phyloP scores from a whole-genome alignment of 2,113 vertebrate species.

The Sylvilagus bachmani region DNA sequence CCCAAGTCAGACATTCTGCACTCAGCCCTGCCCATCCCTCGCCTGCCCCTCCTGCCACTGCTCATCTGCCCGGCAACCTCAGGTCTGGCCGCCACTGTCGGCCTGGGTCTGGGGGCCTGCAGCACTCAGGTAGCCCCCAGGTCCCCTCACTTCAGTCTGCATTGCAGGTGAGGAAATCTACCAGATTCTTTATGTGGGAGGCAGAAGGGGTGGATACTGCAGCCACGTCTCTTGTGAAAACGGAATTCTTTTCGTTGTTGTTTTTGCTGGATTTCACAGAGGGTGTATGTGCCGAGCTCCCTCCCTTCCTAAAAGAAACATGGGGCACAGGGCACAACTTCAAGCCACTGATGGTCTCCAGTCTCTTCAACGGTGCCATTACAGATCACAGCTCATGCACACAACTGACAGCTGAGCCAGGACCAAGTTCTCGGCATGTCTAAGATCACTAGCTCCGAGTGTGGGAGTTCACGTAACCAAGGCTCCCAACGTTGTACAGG shows the following conservation, averaged over 20 bases:
- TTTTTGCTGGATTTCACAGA: background rate
- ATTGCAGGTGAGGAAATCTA: background rate
- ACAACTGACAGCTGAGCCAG: background rate
- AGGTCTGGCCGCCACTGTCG: too few relatives aligned
- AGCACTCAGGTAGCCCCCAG: background rate
- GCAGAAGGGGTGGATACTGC: background rate
- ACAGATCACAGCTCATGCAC: background rate
- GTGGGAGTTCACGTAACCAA: background rate
- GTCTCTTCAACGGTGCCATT: background rate
- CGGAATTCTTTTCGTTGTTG: background rate
- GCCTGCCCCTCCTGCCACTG: too few relatives aligned
- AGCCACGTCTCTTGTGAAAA: background rate
- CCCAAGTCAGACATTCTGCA: background rate
- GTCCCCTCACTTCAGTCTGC: background rate
- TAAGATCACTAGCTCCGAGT: too few relatives aligned
- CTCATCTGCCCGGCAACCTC: too few relatives aligned
- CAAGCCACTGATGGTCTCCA: background rate
- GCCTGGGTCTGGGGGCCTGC: accelerated
- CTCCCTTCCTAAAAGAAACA: background rate
- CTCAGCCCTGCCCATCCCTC: too few relatives aligned
- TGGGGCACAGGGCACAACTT: too few relatives aligned
- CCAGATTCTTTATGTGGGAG: background rate
- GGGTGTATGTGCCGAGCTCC: background rate
- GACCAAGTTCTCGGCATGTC: background rate
- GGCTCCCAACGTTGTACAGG: accelerated